A percentile compares a stretch with the other conserved stretches of the same genome.
These are phyloP conservation scores for Tachina fera DNA, from an alignment of 2,888 invertebrate genomes.

Conservation along the genomic window DNA sequence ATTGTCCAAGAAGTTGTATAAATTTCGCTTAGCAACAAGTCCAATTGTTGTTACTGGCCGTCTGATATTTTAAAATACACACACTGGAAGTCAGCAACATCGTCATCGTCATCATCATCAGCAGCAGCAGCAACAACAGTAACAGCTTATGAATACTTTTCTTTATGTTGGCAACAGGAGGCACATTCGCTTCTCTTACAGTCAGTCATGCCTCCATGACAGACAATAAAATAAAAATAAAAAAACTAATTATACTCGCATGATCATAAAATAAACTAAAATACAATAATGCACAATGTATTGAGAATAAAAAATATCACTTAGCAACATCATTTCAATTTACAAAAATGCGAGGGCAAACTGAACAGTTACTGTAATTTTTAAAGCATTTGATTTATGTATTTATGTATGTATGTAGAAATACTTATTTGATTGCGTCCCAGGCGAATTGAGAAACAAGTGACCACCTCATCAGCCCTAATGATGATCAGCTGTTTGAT, in stretches of 20 bases:
- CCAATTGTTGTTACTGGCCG: slow-evolving; percentile 27
- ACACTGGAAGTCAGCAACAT: slow-evolving; percentile 12
- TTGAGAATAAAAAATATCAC: slow-evolving; percentile 45
- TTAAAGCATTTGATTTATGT: too few relatives aligned
- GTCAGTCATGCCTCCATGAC: slow-evolving; percentile 42
- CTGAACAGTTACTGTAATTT: background rate
- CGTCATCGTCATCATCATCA: background rate
- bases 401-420: background rate
- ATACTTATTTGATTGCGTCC: background rate
- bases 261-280: slow-evolving; percentile 58
- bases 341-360: slow-evolving; percentile 5
- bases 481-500: too few relatives aligned
- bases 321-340: slow-evolving; percentile 56
- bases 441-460: background rate
- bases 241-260: slow-evolving; percentile 57
- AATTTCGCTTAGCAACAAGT: slow-evolving; percentile 68
- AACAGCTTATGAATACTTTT: slow-evolving; percentile 45
- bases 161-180: slow-evolving; percentile 54
- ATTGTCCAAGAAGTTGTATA: slow-evolving; percentile 58
- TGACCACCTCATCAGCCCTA: too few relatives aligned
- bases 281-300: slow-evolving; percentile 41
- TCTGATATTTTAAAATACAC: slow-evolving; percentile 32
- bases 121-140: slow-evolving; percentile 25
- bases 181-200: slow-evolving; percentile 33
- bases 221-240: slow-evolving; percentile 32